Conservation (phyloP, 2,113 vertebrate species). For the Malurus elegans region DNA sequence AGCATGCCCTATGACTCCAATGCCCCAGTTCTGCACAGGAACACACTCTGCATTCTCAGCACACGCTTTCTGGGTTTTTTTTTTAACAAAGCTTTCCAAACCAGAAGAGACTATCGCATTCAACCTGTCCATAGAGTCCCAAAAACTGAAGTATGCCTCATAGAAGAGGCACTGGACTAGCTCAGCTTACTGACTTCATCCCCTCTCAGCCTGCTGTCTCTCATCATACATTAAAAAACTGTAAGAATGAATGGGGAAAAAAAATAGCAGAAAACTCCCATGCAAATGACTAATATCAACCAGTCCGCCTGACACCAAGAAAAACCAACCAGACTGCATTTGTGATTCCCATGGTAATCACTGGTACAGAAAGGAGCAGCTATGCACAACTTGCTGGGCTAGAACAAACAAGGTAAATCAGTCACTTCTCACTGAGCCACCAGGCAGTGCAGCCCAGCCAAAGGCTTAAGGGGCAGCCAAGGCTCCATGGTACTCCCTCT, state of each 20-base stretch:
- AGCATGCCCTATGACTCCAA: not conserved
- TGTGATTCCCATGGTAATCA: not conserved
- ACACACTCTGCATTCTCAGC: not conserved
- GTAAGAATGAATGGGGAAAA: rapidly evolving
- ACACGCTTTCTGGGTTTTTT: not conserved
- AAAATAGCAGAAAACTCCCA: not conserved
- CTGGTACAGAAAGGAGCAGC: not conserved
- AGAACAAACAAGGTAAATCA: not conserved
- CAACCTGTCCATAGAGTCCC: not conserved
- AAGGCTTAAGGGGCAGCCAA: not conserved
- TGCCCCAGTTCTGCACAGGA: not conserved
- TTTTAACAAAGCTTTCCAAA: not conserved
- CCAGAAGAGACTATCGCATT: not conserved
- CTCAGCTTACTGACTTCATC: not conserved
- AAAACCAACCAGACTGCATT: not conserved
- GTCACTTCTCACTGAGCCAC: not conserved
- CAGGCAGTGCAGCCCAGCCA: not conserved
- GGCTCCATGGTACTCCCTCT: not conserved
- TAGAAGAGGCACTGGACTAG: not conserved
- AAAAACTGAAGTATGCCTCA: not conserved
- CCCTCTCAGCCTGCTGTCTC: not conserved
- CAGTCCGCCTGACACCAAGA: not conserved
- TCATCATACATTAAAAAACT: not conserved
- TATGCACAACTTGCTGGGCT: not conserved
- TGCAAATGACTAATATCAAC: not conserved